Evolutionary conservation across 1,140 invertebrate genomes (phyloP).

Genomic region (Lucilia cuprina): DNA sequence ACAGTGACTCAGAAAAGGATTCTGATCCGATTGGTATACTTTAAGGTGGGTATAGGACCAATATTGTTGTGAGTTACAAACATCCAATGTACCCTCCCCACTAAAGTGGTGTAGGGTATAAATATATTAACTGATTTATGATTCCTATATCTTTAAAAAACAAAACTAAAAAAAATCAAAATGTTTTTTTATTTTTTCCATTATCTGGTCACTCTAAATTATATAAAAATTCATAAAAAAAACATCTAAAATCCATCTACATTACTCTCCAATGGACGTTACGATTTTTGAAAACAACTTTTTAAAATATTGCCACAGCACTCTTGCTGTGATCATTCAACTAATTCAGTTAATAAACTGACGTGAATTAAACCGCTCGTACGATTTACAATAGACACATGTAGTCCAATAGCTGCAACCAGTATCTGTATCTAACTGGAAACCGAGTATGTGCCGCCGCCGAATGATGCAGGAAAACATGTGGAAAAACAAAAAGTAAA

Average conservation of each 20-base stretch:
- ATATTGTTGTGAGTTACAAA: no score
- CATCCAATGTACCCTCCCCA: no score
- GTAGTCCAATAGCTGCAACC: not conserved
- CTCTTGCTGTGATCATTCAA: not conserved
- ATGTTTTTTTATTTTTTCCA: no score
- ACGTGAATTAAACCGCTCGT: not conserved
- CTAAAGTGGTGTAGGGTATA: no score
- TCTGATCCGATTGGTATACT: no score
- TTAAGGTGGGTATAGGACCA: no score
- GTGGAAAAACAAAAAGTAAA: not conserved
- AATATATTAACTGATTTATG: no score
- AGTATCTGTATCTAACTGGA: no score
- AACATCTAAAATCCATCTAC: not conserved
- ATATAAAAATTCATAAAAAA: not conserved
- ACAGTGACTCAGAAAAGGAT: no score
- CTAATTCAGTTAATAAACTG: slow-evolving; percentile 4
- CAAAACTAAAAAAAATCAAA: no score
- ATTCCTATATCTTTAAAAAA: no score
- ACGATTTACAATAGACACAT: not conserved
- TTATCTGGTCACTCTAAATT: not conserved
- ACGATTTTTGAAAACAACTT: slow-evolving; percentile 4
- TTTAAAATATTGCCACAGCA: not conserved
- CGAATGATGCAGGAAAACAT: not conserved
- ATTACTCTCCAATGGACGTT: not conserved
- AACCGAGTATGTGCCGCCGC: not conserved